Conservation (phyloP, 2,113 vertebrate genomes). For the Ictidomys tridecemlineatus region DNA sequence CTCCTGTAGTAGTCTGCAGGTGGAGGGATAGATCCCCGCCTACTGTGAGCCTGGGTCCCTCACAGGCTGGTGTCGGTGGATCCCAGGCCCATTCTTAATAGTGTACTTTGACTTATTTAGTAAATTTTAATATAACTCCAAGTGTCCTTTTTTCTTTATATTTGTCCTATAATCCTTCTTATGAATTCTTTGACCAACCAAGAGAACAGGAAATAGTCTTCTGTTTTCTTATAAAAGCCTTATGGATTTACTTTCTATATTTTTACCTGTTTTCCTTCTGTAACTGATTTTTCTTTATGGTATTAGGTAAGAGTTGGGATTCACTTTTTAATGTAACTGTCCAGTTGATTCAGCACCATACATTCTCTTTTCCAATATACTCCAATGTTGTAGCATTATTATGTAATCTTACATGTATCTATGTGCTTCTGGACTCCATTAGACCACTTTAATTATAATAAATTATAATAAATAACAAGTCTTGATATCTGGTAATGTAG, state of each 20-base stretch:
- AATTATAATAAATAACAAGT: not conserved
- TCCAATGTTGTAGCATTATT: not conserved
- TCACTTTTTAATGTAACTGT: not conserved
- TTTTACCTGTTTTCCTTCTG: not conserved
- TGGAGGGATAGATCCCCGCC: too few relatives aligned
- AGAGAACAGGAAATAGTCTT: not conserved
- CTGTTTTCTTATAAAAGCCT: not conserved
- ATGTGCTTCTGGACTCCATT: not conserved
- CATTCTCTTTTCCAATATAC: not conserved
- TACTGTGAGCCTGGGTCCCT: too few relatives aligned
- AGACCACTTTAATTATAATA: not conserved
- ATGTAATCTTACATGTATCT: not conserved
- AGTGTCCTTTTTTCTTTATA: too few relatives aligned
- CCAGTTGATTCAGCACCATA: not conserved
- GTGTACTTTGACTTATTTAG: too few relatives aligned
- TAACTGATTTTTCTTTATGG: not conserved
- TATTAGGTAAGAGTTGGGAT: not conserved
- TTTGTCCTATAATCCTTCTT: too few relatives aligned
- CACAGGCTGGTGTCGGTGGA: too few relatives aligned
- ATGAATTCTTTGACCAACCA: too few relatives aligned
- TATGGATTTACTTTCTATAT: not conserved
- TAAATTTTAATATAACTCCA: too few relatives aligned
- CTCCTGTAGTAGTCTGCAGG: too few relatives aligned
- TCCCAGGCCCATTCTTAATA: too few relatives aligned
- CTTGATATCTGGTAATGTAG: not conserved